Evolutionary conservation across 2,113 vertebrate genomes (phyloP).

Genomic region (Conger conger): DNA sequence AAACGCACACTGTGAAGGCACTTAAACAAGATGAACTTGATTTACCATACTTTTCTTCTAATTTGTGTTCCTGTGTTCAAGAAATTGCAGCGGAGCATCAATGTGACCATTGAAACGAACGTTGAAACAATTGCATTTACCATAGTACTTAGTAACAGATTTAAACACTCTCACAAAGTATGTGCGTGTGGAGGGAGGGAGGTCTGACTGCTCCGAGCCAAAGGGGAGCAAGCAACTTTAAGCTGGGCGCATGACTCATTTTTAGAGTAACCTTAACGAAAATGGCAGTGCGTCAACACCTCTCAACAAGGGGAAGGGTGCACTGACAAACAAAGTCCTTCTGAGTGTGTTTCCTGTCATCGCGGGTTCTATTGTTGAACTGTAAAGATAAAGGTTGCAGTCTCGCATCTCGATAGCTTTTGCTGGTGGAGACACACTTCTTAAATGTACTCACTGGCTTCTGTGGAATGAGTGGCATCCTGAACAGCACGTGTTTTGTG

Average conservation of each 20-base stretch:
- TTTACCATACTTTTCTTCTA: too few species aligned
- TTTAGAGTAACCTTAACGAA: neutral
- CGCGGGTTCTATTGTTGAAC: neutral
- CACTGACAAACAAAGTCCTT: neutral
- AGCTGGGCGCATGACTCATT: neutral
- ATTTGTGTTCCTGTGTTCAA: neutral
- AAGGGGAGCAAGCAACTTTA: neutral
- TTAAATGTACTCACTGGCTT: neutral
- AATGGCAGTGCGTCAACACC: slow-evolving; percentile 4
- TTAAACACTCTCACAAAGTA: neutral
- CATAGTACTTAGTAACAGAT: neutral
- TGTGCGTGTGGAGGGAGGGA: neutral
- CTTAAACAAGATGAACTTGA: too few species aligned
- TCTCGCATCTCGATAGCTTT: neutral
- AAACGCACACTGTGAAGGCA: neutral
- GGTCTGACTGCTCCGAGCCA: neutral
- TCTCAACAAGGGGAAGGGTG: neutral
- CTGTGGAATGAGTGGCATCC: neutral
- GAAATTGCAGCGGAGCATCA: neutral
- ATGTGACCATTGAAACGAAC: neutral
- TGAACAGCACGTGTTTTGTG: neutral
- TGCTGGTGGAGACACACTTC: neutral
- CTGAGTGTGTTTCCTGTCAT: neutral
- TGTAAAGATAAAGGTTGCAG: neutral
- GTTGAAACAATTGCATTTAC: neutral